Conservation (phyloP, 2,797 vertebrate genomes). For the Helostoma temminkii region DNA sequence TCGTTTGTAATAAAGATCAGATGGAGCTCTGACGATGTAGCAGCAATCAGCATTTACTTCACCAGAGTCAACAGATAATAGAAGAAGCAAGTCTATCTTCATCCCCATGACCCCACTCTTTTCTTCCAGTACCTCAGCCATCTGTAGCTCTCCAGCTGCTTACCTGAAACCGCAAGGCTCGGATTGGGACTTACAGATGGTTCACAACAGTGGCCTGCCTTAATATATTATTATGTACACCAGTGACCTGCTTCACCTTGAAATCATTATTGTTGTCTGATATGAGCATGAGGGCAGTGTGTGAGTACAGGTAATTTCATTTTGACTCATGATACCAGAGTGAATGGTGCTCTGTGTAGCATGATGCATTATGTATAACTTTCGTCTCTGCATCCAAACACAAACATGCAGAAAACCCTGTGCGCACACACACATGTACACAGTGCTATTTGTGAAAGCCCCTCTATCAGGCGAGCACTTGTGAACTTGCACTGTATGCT, state of each 20-base stretch:
- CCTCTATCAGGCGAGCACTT: conserved; percentile 51
- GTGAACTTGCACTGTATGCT: conserved; percentile 23
- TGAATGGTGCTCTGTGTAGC: conserved; percentile 58
- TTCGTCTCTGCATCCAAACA: conserved; percentile 41
- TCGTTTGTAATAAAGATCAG: conserved; percentile 34
- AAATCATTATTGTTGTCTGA: conserved; percentile 68
- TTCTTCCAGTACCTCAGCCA: conserved; percentile 71
- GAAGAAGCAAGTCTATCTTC: conserved; percentile 44
- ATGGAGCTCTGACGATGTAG: conserved; percentile 13
- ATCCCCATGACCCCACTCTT: conserved; percentile 52
- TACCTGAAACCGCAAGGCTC: conserved; percentile 75
- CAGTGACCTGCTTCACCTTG: conserved; percentile 83
- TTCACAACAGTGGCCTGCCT: conserved; percentile 82
- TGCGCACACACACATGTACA: background rate
- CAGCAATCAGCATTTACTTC: conserved; percentile 43
- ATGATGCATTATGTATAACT: conserved; percentile 72
- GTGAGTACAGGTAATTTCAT: conserved; percentile 68
- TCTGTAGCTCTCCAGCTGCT: conserved; percentile 87
- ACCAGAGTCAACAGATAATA: conserved; percentile 52
- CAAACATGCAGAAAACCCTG: conserved; percentile 47
- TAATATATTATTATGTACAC: conserved; percentile 84
- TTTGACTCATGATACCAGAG: conserved; percentile 65
- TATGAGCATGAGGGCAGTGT: conserved; percentile 60
- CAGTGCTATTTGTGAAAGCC: conserved; percentile 48
- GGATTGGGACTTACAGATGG: conserved; percentile 78